Percentiles rank a stretch among this genome's conserved stretches.
phyloP scores from a whole-genome alignment of 2,888 invertebrate species.

The Galerucella nymphaeae region DNA sequence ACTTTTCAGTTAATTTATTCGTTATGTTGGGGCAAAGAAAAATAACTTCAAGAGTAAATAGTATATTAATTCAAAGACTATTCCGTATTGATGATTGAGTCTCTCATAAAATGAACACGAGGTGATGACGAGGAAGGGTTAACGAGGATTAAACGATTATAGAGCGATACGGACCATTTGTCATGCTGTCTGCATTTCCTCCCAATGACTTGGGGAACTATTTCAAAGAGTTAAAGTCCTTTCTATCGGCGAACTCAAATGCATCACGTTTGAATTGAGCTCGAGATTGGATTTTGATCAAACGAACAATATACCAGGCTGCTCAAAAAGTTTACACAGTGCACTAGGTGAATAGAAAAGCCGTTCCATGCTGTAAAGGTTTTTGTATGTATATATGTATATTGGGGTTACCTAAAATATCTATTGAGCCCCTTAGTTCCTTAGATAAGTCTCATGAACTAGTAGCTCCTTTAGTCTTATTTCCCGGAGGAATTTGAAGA shows the following conservation, averaged over 20 bases:
- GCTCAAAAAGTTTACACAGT: background rate
- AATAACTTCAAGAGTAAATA: background rate
- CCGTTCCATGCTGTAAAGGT: too few species aligned
- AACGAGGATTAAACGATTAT: constrained; percentile 66
- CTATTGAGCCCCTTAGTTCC: too few species aligned
- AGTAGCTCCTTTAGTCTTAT: too few species aligned
- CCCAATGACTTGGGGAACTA: constrained; percentile 42
- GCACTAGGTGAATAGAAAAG: background rate
- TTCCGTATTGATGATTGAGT: constrained; percentile 47
- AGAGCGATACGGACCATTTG: constrained; percentile 65
- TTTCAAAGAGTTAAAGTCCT: constrained; percentile 21
- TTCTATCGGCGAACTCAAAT: constrained; percentile 3
- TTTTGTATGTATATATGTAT: too few species aligned
- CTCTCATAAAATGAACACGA: constrained; percentile 53
- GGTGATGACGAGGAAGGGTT: constrained; percentile 65
- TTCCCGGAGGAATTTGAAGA: too few species aligned
- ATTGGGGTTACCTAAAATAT: too few species aligned
- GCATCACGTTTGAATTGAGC: constrained; percentile 6
- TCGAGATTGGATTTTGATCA: background rate
- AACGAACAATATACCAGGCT: background rate
- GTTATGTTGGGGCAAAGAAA: too few species aligned
- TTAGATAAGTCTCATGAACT: too few species aligned
- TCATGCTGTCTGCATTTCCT: constrained; percentile 61
- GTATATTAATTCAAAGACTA: constrained; percentile 17
- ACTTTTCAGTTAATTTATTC: too few species aligned